phyloP scores from a whole-genome alignment of 2,113 vertebrate species.

The Apistogramma diplotaenia region DNA sequence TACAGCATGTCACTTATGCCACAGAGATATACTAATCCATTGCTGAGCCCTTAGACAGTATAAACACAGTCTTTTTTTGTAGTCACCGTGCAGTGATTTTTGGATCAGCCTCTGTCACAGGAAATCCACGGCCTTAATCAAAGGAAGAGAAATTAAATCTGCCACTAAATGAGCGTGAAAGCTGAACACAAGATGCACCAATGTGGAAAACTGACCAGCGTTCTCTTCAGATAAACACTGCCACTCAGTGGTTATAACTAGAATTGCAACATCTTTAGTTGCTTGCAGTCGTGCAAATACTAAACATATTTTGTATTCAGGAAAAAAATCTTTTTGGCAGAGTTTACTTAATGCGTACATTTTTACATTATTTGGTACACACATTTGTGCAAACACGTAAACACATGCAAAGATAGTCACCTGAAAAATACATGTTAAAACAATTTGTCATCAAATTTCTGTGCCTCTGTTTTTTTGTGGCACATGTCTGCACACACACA shows the following conservation, averaged over 20 bases:
- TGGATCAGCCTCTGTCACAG: constrained; percentile 16
- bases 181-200: background rate
- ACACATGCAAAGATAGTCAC: background rate
- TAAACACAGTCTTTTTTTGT: constrained; percentile 26
- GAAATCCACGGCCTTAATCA: constrained; percentile 15
- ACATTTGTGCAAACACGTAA: background rate
- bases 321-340: background rate
- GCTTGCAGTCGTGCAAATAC: background rate
- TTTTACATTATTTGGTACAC: background rate
- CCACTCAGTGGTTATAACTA: constrained; percentile 41
- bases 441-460: background rate
- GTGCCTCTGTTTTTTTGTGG: background rate
- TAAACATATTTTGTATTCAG: background rate
- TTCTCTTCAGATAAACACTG: constrained; percentile 45
- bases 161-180: constrained; percentile 19
- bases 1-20: constrained; percentile 40
- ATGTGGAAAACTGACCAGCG: background rate
- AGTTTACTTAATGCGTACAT: background rate
- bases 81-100: constrained; percentile 32
- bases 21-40: constrained; percentile 35
- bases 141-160: constrained; percentile 34
- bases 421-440: background rate
- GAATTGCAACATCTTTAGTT: background rate
- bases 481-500: background rate
- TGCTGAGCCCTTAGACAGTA: constrained; percentile 17